Conservation (phyloP, 1,140 invertebrate genomes). For the Eubasilissa regina region DNA sequence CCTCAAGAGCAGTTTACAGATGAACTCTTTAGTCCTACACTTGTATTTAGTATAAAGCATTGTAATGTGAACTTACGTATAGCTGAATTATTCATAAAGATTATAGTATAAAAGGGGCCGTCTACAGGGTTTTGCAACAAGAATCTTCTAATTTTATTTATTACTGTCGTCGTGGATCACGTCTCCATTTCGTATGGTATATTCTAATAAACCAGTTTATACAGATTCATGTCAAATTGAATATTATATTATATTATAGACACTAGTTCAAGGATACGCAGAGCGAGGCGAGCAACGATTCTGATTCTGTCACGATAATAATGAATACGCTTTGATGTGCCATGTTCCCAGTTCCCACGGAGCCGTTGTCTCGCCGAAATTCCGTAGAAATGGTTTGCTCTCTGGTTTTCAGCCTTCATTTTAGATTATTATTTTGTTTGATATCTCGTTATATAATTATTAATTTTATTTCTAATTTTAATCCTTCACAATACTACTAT, state of each 20-base stretch:
- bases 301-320: not conserved
- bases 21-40: no score
- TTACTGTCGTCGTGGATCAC: no score
- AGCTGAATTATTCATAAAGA: no score
- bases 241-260: not conserved
- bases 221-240: not conserved
- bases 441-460: not conserved
- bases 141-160: no score
- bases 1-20: no score
- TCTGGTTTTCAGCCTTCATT: not conserved
- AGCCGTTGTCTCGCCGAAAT: constrained; percentile 2
- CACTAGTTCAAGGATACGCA: constrained; percentile 5
- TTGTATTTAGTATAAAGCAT: no score
- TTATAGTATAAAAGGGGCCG: no score
- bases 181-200: no score
- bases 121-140: no score
- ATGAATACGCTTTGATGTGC: not conserved
- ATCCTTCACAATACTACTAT: no score
- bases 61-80: no score
- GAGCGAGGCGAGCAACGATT: not conserved
- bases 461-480: no score
- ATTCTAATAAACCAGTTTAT: not conserved
- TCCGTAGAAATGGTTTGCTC: not conserved
- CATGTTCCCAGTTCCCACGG: constrained; percentile 11
- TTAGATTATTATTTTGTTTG: not conserved